Evolutionary conservation across 2,888 invertebrate genomes (phyloP).

Genomic region (Hylaea fasciaria): DNA sequence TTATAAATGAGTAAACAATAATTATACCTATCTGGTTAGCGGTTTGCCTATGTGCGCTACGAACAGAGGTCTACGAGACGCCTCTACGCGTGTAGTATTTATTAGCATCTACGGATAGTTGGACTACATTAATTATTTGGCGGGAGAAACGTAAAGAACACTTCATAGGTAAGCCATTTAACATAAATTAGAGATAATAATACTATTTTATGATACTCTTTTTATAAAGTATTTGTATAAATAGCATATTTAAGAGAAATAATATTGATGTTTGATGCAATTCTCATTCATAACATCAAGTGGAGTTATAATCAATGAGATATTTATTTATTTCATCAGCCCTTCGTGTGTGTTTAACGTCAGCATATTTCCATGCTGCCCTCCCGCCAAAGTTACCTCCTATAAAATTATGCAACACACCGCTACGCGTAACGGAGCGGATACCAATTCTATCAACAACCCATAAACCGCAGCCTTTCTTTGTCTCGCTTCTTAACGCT

Average conservation of each 20-base stretch:
- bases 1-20: slow-evolving; percentile 39
- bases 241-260: no score
- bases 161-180: slow-evolving; percentile 10
- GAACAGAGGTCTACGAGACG: slow-evolving; percentile 29
- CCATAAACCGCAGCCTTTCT: slow-evolving; percentile 85
- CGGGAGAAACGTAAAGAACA: background rate
- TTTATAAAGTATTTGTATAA: no score
- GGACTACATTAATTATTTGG: slow-evolving; percentile 1
- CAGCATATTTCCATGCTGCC: slow-evolving; percentile 32
- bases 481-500: slow-evolving; percentile 81
- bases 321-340: background rate
- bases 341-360: background rate
- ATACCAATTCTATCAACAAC: slow-evolving; percentile 86
- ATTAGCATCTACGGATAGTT: background rate
- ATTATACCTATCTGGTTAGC: slow-evolving; percentile 27
- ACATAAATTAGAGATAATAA: no score
- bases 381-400: slow-evolving; percentile 69
- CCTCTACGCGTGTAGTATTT: slow-evolving; percentile 8
- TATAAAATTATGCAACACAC: slow-evolving; percentile 83
- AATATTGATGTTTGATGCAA: no score
- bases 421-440: slow-evolving; percentile 81
- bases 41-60: slow-evolving; percentile 30
- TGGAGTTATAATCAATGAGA: no score
- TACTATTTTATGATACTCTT: no score
- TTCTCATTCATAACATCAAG: no score